Percentiles rank a stretch among this genome's conserved stretches.
Conservation (phyloP, 2,888 invertebrate genomes). For the Caenorhabditis panamensis region DNA sequence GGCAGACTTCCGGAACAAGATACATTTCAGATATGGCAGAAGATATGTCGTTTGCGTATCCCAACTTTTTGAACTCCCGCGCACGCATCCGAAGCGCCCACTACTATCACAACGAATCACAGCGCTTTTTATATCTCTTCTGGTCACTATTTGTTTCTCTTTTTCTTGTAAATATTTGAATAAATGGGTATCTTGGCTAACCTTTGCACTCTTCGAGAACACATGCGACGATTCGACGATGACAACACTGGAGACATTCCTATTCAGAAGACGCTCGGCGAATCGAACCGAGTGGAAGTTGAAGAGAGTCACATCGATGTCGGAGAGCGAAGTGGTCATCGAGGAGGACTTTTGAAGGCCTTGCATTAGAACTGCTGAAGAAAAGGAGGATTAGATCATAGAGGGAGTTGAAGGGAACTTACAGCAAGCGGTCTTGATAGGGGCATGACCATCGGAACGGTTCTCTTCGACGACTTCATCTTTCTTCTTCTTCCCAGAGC, state of each 20-base stretch:
- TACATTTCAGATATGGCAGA: slow-evolving; percentile 26
- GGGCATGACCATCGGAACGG: slow-evolving; percentile 60
- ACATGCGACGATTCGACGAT: slow-evolving; percentile 62
- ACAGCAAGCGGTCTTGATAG: slow-evolving; percentile 57
- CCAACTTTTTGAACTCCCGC: slow-evolving; percentile 19
- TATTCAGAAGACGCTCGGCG: slow-evolving; percentile 57
- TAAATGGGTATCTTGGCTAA: slow-evolving; percentile 7
- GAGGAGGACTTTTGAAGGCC: slow-evolving; percentile 48
- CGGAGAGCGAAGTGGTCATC: slow-evolving; percentile 56
- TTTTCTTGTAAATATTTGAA: slow-evolving; percentile 3
- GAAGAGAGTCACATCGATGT: slow-evolving; percentile 61
- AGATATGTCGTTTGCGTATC: slow-evolving; percentile 43
- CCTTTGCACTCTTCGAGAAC: slow-evolving; percentile 61
- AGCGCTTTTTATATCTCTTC: slow-evolving; percentile 8
- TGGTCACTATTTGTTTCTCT: slow-evolving; percentile 1
- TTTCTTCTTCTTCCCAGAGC: slow-evolving; percentile 1
- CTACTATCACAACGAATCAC: slow-evolving; percentile 36
- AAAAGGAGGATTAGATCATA: not conserved
- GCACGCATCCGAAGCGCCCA: slow-evolving; percentile 44
- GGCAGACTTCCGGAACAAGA: not conserved
- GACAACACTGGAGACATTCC: slow-evolving; percentile 54
- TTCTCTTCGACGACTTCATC: slow-evolving; percentile 44
- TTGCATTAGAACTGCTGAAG: slow-evolving; percentile 56
- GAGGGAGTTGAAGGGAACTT: too few species aligned
- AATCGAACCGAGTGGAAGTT: slow-evolving; percentile 63